A percentile compares a stretch with the other conserved stretches of the same genome.
phyloP scores from a whole-genome alignment of 2,797 vertebrate species.

The Morelia viridis region DNA sequence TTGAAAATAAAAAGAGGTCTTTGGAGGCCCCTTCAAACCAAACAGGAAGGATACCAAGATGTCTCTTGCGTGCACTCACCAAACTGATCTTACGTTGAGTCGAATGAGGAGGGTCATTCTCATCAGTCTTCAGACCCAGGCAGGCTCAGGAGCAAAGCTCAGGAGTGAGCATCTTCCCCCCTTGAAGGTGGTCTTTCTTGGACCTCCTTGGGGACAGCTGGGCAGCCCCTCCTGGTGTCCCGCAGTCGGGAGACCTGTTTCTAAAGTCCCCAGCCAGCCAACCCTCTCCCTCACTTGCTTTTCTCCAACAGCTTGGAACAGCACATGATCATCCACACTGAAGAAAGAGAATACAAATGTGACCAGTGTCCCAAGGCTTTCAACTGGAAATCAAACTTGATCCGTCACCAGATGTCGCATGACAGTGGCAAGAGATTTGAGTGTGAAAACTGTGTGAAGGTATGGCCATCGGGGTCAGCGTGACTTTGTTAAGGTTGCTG shows the following conservation, averaged over 20 bases:
- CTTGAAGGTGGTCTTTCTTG: too few relatives aligned
- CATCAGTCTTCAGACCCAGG: too few relatives aligned
- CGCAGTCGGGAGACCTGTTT: too few relatives aligned
- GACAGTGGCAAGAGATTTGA: constrained; percentile 84
- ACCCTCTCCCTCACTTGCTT: background rate
- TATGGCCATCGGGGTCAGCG: constrained; percentile 31
- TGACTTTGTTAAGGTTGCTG: too few relatives aligned
- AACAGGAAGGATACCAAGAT: background rate
- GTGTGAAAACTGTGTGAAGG: constrained; percentile 85
- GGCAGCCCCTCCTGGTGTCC: too few relatives aligned
- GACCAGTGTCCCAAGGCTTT: constrained; percentile 87
- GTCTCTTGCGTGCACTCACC: too few relatives aligned
- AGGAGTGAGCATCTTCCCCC: too few relatives aligned
- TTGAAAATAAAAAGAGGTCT: background rate
- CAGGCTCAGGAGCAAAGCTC: too few relatives aligned
- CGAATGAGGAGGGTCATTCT: too few relatives aligned
- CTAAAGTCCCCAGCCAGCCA: background rate
- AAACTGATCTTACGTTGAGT: too few relatives aligned
- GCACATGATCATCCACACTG: constrained; percentile 97
- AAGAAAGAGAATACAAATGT: constrained; percentile 95
- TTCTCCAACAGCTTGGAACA: constrained; percentile 86
- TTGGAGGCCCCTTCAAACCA: background rate
- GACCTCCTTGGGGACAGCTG: too few relatives aligned
- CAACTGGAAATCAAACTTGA: constrained; percentile 87
- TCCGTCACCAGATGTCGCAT: constrained; percentile 85